Evolutionary conservation across 1,140 invertebrate genomes (phyloP), one percentile per base, ranked within the genome.

Genomic region (Euschistus heros): DNA sequence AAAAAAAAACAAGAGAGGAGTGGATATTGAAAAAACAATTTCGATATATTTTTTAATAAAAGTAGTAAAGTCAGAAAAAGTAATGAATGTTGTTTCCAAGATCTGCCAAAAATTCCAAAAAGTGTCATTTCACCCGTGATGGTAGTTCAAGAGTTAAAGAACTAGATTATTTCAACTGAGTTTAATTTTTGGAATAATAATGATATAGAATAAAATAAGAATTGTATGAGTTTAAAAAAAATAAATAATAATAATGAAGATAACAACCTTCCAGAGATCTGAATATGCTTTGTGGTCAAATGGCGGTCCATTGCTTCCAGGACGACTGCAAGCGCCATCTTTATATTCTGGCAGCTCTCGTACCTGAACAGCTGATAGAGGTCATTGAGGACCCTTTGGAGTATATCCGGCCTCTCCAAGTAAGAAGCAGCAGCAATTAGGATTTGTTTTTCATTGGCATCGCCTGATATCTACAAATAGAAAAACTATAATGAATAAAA

Each of bases 381-480:
- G 74, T 95, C 91, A 75, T 94, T 97, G 7, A 98, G 78, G 26
- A 94, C 88, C 73, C 88, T 83, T 74, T 87, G 78, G 44, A 98
- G 75, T 67, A 95, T 81, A 37, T 86, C 84, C 0, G 87, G 84
- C 68, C 91, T 78, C 70, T 92, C 86, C 73, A 89, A 82, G 69
- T 91, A 93, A 5, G 85, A 83, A 33, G 81, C 74, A 22, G 87
- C 86, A 26, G 93, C 88, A n/a, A 84, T 83, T 20, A 97, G 74
- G 59, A 97, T 90, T 76, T 97, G 93, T 67, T 86, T 82, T 76
- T 97, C 93, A 73, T 89, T 92, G 2, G 87, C 88, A 78, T 97
- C 91, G 17, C 94, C 94, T 63, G 92, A 85, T 70, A 95, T 85
- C 87, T 91, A 69, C 18, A 72, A 70, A 63, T 62, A 7, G 26